Percentiles rank a stretch among this genome's conserved stretches.
Conservation (phyloP, 1,140 invertebrate genomes). For the Anagrus nilaparvatae region DNA sequence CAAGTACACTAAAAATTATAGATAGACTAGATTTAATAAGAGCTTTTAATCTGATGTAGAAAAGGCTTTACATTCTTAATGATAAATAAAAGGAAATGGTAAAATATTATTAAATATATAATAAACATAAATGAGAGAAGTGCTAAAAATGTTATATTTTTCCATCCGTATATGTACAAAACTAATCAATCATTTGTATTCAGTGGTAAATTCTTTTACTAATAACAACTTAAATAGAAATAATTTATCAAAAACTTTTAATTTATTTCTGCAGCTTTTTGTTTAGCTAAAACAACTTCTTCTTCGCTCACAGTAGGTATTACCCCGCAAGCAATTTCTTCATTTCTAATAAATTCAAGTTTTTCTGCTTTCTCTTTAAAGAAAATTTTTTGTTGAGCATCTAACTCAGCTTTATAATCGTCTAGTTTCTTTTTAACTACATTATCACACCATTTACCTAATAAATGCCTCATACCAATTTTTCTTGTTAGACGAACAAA, state of each 20-base stretch:
- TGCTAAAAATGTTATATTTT: too few species aligned
- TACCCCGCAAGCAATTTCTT: constrained; percentile 56
- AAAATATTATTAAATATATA: too few species aligned
- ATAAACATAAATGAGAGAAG: too few species aligned
- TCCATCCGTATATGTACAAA: too few species aligned
- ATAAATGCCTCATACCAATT: constrained; percentile 53
- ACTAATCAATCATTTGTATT: too few species aligned
- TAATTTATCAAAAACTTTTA: neutral
- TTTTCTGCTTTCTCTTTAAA: constrained; percentile 45
- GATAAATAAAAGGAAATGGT: too few species aligned
- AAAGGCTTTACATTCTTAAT: too few species aligned
- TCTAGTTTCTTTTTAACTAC: constrained; percentile 52
- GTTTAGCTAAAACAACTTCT: constrained; percentile 50
- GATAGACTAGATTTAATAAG: too few species aligned
- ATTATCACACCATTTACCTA: constrained; percentile 55
- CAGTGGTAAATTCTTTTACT: too few species aligned
- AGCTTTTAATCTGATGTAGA: too few species aligned
- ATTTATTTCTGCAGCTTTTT: constrained; percentile 39
- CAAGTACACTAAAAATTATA: too few species aligned
- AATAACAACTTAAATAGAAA: too few species aligned
- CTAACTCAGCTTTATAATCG: constrained; percentile 50
- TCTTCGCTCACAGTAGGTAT: constrained; percentile 52
- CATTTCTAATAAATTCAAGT: constrained; percentile 57
- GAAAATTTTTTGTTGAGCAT: constrained; percentile 58
- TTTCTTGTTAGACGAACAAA: constrained; percentile 39